phyloP scores from a whole-genome alignment of 2,888 invertebrate species.

The Hirtodrosophila duncani region DNA sequence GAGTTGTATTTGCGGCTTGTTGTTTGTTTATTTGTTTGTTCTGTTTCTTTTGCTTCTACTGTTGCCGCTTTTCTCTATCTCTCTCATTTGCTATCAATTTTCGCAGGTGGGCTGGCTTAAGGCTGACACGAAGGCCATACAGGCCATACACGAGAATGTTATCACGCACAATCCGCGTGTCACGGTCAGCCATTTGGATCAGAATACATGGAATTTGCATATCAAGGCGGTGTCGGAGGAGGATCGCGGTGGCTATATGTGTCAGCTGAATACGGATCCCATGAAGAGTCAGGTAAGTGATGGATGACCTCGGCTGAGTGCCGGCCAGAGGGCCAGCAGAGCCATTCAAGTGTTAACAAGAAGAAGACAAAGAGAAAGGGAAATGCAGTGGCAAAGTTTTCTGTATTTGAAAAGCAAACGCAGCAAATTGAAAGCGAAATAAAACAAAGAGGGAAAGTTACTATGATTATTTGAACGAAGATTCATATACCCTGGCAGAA shows the following conservation, averaged over 20 bases:
- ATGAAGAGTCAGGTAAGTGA: conserved; percentile 92
- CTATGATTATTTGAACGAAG: conserved; percentile 56
- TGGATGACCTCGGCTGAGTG: no score
- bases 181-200: conserved; percentile 90
- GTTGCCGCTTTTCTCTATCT: conserved; percentile 7
- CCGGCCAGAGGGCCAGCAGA: no score
- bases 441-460: no score
- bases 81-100: no score
- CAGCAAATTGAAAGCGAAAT: conserved; percentile 72
- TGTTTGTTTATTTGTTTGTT: no score
- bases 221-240: conserved; percentile 91
- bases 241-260: conserved; percentile 94
- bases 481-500: conserved; percentile 9
- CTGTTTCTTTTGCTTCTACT: no score
- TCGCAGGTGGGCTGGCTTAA: conserved; percentile 94
- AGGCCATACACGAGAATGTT: conserved; percentile 94
- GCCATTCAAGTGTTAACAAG: background rate
- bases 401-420: conserved; percentile 48
- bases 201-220: conserved; percentile 93
- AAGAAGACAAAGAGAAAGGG: conserved; percentile 20
- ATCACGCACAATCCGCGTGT: conserved; percentile 94
- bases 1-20: no score
- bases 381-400: conserved; percentile 53
- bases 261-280: conserved; percentile 95
- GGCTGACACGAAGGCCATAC: conserved; percentile 94